Conservation (phyloP, 2,888 invertebrate genomes). For the Schizaphis graminum region DNA sequence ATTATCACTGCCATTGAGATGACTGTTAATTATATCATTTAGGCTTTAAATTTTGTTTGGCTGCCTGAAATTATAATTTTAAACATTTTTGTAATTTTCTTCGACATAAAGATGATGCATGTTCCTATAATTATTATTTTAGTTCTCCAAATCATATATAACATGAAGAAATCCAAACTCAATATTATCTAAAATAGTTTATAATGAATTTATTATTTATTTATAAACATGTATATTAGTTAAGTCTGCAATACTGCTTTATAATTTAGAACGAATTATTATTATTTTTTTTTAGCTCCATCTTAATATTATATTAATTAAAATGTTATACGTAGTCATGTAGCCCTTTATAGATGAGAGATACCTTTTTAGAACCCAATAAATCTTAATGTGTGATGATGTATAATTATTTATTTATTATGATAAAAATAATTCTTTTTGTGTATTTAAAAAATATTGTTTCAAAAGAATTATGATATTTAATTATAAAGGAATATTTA, state of each 20-base stretch:
- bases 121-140: constrained; percentile 59
- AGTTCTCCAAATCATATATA: constrained; percentile 29
- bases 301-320: constrained; percentile 39
- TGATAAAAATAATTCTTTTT: constrained; percentile 1
- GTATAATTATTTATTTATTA: constrained; percentile 36
- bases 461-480: constrained; percentile 43
- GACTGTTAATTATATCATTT: constrained; percentile 59
- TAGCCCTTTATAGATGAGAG: constrained; percentile 1
- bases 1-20: constrained; percentile 62
- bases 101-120: constrained; percentile 47
- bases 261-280: constrained; percentile 22
- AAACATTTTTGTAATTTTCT: constrained; percentile 32
- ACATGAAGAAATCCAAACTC: constrained; percentile 27
- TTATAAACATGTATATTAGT: constrained; percentile 42
- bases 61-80: constrained; percentile 44
- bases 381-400: constrained; percentile 44
- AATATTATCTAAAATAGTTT: constrained; percentile 23
- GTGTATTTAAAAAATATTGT: constrained; percentile 28
- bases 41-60: constrained; percentile 24
- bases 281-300: constrained; percentile 4
- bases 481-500: constrained; percentile 3
- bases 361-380: neutral
- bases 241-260: constrained; percentile 29
- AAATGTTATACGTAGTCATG: neutral
- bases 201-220: constrained; percentile 42